Percentiles rank a stretch among this genome's conserved stretches.
phyloP scores from a whole-genome alignment of 2,888 invertebrate species.

The Thymelicus sylvestris region DNA sequence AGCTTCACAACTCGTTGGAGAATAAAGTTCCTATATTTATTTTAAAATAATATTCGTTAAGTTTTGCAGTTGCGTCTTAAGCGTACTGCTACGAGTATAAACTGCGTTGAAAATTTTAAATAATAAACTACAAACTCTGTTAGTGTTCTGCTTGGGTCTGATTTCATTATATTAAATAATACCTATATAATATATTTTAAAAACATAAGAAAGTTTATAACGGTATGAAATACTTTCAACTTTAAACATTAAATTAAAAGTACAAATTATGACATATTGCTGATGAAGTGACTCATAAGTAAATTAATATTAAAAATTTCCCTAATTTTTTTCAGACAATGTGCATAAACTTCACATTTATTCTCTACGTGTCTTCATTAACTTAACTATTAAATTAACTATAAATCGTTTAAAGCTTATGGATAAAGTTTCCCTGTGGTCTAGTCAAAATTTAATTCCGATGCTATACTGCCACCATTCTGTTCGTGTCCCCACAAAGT shows the following conservation, averaged over 20 bases:
- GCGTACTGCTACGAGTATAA: neutral
- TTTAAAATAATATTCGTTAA: conserved; percentile 12
- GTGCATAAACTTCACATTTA: too few relatives aligned
- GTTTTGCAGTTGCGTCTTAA: neutral
- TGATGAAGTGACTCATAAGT: too few relatives aligned
- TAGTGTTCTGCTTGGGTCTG: too few relatives aligned
- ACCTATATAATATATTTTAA: too few relatives aligned
- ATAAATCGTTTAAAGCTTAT: conserved; percentile 5
- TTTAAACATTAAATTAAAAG: too few relatives aligned
- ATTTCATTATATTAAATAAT: too few relatives aligned
- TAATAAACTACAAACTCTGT: neutral
- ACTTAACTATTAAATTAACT: neutral
- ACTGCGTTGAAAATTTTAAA: neutral
- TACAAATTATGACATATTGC: too few relatives aligned
- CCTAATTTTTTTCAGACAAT: too few relatives aligned
- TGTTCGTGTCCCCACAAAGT: conserved; percentile 33
- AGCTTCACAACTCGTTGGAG: conserved; percentile 9
- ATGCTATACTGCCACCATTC: conserved; percentile 21
- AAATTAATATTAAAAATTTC: too few relatives aligned
- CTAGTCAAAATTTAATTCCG: conserved; percentile 13
- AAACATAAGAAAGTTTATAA: too few relatives aligned
- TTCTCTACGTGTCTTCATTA: too few relatives aligned
- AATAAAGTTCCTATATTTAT: conserved; percentile 15
- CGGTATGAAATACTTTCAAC: too few relatives aligned
- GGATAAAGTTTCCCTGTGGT: neutral